phyloP scores from a whole-genome alignment of 2,113 vertebrate genomes.

The Lepisosteus osseus region DNA sequence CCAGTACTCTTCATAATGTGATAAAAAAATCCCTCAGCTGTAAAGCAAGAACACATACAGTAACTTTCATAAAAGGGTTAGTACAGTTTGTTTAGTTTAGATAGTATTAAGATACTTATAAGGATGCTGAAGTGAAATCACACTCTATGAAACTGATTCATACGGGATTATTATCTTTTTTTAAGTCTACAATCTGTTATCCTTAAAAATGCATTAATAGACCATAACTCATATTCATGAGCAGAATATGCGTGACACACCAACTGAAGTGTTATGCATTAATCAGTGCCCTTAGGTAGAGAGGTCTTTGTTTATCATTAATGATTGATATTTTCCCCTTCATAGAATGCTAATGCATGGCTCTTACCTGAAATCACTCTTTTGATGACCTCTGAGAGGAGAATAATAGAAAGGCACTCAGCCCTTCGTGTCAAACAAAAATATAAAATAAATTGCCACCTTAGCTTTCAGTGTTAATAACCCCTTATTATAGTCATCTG shows the following conservation, averaged over 20 bases:
- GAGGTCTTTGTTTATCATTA: slow-evolving; percentile 37
- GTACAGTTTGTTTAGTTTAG: background rate
- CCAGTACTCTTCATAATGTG: too few relatives aligned
- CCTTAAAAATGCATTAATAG: slow-evolving; percentile 36
- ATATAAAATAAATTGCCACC: background rate
- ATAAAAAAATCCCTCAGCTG: too few relatives aligned
- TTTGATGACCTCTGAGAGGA: slow-evolving; percentile 25
- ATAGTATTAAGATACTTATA: background rate
- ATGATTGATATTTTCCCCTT: slow-evolving; percentile 34
- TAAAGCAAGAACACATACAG: too few relatives aligned
- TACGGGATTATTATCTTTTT: slow-evolving; percentile 13
- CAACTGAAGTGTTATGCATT: slow-evolving; percentile 40
- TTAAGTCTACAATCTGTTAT: slow-evolving; percentile 19
- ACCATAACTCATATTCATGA: slow-evolving; percentile 22
- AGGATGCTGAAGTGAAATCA: background rate
- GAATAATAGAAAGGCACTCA: slow-evolving; percentile 10
- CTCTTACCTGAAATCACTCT: slow-evolving; percentile 39
- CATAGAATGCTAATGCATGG: slow-evolving; percentile 14
- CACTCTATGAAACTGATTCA: background rate
- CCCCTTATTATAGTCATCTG: too few relatives aligned
- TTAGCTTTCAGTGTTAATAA: background rate
- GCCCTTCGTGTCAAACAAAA: background rate
- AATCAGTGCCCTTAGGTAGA: slow-evolving; percentile 38
- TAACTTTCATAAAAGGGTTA: background rate
- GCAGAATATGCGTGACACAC: slow-evolving; percentile 11